These are phyloP conservation scores for Odontamblyopus lacepedii DNA, from an alignment of 2,797 vertebrate genomes.

Conservation along the genomic window DNA sequence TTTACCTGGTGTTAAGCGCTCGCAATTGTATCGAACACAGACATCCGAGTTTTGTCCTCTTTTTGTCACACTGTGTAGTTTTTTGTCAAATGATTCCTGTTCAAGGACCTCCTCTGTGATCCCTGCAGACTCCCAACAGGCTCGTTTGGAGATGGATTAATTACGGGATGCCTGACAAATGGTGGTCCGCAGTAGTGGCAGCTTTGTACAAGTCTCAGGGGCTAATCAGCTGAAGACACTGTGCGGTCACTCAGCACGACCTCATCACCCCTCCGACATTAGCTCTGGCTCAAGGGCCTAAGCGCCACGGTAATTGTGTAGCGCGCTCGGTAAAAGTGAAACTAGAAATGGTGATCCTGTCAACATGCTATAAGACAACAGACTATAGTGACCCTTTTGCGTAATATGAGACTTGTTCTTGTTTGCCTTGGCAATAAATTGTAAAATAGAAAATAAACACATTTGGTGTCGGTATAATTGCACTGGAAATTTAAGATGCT, in stretches of 20 bases:
- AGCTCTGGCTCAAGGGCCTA: slow-evolving; percentile 55
- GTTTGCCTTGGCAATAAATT: background rate
- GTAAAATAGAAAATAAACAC: too few species aligned
- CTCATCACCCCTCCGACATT: slow-evolving; percentile 61
- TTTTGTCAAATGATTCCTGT: slow-evolving; percentile 61
- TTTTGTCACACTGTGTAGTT: slow-evolving; percentile 34
- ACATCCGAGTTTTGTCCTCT: slow-evolving; percentile 17
- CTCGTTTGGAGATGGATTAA: slow-evolving; percentile 70
- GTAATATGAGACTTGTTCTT: background rate
- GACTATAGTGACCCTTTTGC: background rate
- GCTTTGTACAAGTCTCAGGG: slow-evolving; percentile 64
- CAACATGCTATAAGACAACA: slow-evolving; percentile 10
- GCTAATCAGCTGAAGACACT: slow-evolving; percentile 70
- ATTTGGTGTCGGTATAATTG: background rate
- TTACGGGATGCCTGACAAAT: slow-evolving; percentile 68
- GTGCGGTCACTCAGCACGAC: slow-evolving; percentile 63
- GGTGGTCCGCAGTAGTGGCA: slow-evolving; percentile 44
- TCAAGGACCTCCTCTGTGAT: slow-evolving; percentile 54
- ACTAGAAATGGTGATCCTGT: slow-evolving; percentile 48
- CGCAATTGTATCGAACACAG: slow-evolving; percentile 36
- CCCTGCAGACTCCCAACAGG: slow-evolving; percentile 53
- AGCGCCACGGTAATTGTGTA: slow-evolving; percentile 61
- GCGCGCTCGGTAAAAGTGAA: slow-evolving; percentile 29
- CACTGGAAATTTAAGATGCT: too few species aligned
- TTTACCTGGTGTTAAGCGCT: slow-evolving; percentile 40